Base-by-base conservation (phyloP, 2,113 vertebrate genomes). In the Erythrocebus patas region DNA sequence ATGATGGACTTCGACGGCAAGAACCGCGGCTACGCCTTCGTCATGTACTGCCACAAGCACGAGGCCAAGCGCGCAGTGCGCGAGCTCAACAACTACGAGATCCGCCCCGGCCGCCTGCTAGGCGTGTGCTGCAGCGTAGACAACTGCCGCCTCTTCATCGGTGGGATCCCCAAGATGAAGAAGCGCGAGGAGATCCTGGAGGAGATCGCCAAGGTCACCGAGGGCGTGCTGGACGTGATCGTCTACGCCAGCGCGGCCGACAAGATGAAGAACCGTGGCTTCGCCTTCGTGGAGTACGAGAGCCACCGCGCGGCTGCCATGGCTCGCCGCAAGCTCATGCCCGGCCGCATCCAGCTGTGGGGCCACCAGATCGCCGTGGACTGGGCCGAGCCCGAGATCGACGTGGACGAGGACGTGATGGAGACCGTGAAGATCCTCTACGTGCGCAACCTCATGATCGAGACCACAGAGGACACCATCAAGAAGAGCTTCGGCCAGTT, bases 1-100 rank as follows among this genome's bases (percentile, higher is more conserved):
- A 99, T 99, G 99, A 99, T 99, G 99, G 99, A 99, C 98, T 99
- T 99, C 18, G 99, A 99, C 0, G 99, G 99, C 73, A 99, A 99
- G 98, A 99, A 99, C 98, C 99, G 99, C 0, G 99, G 99, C 73
- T 99, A 99, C 0, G 99, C 99, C 55, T 99, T 99, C 0, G 99
- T 99, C 86, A 99, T 99, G 99, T 99, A 99, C 98, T 99, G 99
- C 0, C 99, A 99, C 98, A 99, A 99, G 98, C 99, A 99, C 0
- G 99, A 99, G 97, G 99, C 99, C 1, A 99, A 99, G 98, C 99
- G 99, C 8, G 99, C 99, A 0, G 99, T 99, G 80, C 99, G 99
- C 30, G 99, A 99, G 98, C 99, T 99, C 95, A 99, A 99, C 98
- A 99, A 99, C 98, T 99, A 99, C 0, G 99, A 99, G 97, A 99